Conservation (phyloP, 2,888 invertebrate genomes). For the Tiphia femorata region DNA sequence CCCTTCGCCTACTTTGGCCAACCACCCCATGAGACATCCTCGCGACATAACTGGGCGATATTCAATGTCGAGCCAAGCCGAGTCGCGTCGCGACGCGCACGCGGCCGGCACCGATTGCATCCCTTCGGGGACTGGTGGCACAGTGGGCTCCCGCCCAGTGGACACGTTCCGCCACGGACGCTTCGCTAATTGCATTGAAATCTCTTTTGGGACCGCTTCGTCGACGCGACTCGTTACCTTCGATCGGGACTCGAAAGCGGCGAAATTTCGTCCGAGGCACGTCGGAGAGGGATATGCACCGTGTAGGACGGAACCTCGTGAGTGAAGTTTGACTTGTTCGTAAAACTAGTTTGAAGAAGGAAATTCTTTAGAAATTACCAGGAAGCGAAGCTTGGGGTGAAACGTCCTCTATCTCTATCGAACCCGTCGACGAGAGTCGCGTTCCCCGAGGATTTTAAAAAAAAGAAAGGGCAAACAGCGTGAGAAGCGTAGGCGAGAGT, state of each 20-base stretch:
- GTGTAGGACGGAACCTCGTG: too few species aligned
- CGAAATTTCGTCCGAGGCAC: neutral
- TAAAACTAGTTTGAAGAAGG: too few species aligned
- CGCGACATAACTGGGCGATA: constrained; percentile 42
- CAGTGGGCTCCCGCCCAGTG: neutral
- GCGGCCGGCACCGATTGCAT: too few species aligned
- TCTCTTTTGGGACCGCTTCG: constrained; percentile 16
- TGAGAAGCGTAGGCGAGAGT: constrained; percentile 31
- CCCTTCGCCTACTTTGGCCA: constrained; percentile 29
- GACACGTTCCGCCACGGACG: neutral
- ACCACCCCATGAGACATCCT: constrained; percentile 44
- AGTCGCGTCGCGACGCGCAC: neutral
- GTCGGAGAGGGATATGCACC: too few species aligned
- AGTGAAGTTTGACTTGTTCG: too few species aligned
- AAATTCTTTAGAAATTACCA: too few species aligned
- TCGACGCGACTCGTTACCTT: neutral
- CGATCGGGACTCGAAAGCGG: too few species aligned
- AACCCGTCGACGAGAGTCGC: too few species aligned
- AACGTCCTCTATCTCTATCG: too few species aligned
- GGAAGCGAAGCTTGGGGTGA: too few species aligned
- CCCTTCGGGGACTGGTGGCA: constrained; percentile 10
- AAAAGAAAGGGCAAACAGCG: neutral
- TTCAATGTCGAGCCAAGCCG: constrained; percentile 20
- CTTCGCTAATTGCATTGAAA: constrained; percentile 19
- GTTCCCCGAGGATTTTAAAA: too few species aligned